A percentile compares a stretch with the other conserved stretches of the same genome.
These are phyloP conservation scores for Pogoniulus pusillus DNA, from an alignment of 2,797 vertebrate genomes.

Conservation along the genomic window DNA sequence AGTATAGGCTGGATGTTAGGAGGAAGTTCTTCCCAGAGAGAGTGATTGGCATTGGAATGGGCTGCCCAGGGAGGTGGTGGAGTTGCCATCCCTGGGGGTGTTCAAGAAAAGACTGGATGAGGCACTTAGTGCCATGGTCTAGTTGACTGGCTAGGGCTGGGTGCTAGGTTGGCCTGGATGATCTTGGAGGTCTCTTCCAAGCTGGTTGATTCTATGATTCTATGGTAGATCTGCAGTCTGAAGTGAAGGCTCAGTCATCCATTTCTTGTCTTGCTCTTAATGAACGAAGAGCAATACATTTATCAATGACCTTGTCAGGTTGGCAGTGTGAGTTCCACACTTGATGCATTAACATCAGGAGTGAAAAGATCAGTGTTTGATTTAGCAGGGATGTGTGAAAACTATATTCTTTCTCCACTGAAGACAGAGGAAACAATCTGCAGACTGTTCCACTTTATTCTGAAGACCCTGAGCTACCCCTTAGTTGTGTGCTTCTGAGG, in stretches of 20 bases:
- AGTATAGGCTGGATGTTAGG: too few species aligned
- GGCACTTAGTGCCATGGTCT: too few species aligned
- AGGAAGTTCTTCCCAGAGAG: too few species aligned
- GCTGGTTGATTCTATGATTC: too few species aligned
- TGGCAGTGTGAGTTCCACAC: not conserved
- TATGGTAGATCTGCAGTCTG: not conserved
- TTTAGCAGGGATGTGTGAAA: conserved; percentile 20
- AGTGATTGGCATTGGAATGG: too few species aligned
- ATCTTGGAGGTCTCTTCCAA: too few species aligned
- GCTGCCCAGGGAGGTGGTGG: too few species aligned
- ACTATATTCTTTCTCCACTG: not conserved
- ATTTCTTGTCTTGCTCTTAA: conserved; percentile 11
- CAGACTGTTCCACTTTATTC: not conserved
- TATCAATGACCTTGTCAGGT: conserved; percentile 11
- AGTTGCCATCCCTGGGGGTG: too few species aligned
- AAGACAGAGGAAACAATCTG: not conserved
- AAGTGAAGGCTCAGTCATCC: not conserved
- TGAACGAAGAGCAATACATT: not conserved
- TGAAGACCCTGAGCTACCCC: not conserved
- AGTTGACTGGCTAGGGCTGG: too few species aligned
- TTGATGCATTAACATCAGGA: conserved; percentile 1
- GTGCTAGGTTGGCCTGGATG: too few species aligned
- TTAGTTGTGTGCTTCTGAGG: not conserved
- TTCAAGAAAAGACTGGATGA: too few species aligned
- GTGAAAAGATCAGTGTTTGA: conserved; percentile 4